Evolutionary conservation across 2,113 vertebrate genomes (phyloP).

Genomic region (Monarcha castaneiventris): DNA sequence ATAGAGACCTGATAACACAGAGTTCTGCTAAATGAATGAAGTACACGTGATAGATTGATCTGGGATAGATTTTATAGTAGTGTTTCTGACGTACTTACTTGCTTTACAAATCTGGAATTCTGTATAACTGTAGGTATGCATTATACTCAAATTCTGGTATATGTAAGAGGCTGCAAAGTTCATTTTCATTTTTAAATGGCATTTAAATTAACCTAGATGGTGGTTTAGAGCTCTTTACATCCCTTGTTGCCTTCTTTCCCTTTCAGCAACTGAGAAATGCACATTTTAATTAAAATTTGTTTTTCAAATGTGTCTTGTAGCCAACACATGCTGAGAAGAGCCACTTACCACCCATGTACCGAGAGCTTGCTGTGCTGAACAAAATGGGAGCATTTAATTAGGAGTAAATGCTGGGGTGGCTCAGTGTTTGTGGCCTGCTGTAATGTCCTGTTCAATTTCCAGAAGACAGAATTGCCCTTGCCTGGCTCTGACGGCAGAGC

Average conservation of each 20-base stretch:
- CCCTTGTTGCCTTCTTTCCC: background rate
- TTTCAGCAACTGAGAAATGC: background rate
- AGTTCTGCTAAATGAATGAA: background rate
- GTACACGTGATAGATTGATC: background rate
- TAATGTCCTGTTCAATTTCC: background rate
- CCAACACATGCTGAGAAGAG: constrained; percentile 18
- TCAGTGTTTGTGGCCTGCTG: background rate
- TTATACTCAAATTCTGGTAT: background rate
- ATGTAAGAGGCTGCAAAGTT: background rate
- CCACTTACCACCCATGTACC: background rate
- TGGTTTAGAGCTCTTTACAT: background rate
- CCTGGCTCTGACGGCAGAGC: background rate
- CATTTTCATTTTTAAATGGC: background rate
- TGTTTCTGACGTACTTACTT: background rate
- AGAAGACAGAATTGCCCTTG: background rate
- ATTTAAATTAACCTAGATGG: background rate
- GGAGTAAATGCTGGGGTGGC: background rate
- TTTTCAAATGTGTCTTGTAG: constrained; percentile 31
- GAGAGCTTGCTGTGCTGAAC: background rate
- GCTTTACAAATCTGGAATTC: background rate
- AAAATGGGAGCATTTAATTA: background rate
- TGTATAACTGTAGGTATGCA: background rate
- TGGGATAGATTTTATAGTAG: background rate
- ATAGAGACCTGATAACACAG: background rate
- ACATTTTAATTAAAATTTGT: constrained; percentile 36